Percentiles rank a stretch among this genome's conserved stretches.
These are phyloP conservation scores for Odontocerum albicorne DNA, from an alignment of 2,888 invertebrate genomes.

Conservation along the genomic window DNA sequence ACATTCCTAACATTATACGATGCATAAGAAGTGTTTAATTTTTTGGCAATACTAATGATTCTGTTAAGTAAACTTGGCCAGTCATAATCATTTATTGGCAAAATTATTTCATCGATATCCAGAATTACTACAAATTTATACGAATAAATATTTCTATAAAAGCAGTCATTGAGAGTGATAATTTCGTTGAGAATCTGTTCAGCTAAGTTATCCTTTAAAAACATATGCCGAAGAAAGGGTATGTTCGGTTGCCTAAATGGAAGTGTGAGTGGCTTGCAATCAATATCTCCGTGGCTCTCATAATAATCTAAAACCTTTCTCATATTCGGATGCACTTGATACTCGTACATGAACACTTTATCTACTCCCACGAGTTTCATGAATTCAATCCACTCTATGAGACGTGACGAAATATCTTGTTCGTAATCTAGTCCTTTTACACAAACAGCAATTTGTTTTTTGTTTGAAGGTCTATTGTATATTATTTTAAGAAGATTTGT, in stretches of 20 bases:
- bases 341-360: constrained; percentile 87
- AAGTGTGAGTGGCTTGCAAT: constrained; percentile 78
- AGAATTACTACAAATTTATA: constrained; percentile 86
- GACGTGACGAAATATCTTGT: constrained; percentile 81
- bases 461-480: too few species aligned
- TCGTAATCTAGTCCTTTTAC: too few species aligned
- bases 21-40: too few species aligned
- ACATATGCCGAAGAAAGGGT: constrained; percentile 84
- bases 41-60: constrained; percentile 71
- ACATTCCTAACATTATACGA: too few species aligned
- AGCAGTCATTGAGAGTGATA: constrained; percentile 94
- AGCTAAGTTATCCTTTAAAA: constrained; percentile 85
- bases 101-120: constrained; percentile 93
- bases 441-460: too few species aligned
- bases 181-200: constrained; percentile 93
- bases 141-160: constrained; percentile 87
- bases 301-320: constrained; percentile 76
- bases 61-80: constrained; percentile 81
- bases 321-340: constrained; percentile 90
- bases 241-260: constrained; percentile 90
- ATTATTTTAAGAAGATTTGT: too few species aligned
- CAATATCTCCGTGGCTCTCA: constrained; percentile 64
- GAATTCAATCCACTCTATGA: constrained; percentile 94
- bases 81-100: constrained; percentile 73
- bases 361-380: constrained; percentile 83